Percentiles rank a stretch among this genome's conserved stretches.
These are phyloP conservation scores for Microtus ochrogaster DNA, from an alignment of 2,113 vertebrate species.

Conservation along the genomic window DNA sequence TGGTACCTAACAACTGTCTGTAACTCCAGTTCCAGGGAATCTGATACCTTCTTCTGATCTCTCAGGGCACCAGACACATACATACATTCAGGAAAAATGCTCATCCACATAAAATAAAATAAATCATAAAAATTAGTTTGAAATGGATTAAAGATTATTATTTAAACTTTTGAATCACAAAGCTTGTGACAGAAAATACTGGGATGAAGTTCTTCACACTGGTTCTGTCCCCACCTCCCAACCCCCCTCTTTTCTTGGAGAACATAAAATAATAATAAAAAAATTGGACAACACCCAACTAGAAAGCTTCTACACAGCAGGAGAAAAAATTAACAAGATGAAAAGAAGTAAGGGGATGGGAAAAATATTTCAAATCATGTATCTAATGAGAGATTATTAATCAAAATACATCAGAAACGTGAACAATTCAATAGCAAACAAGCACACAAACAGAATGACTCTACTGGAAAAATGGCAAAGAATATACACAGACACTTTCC, in stretches of 20 bases:
- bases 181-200: neutral
- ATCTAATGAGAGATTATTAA: neutral
- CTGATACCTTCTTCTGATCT: neutral
- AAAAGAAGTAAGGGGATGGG: neutral
- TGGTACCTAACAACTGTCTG: neutral
- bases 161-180: neutral
- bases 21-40: neutral
- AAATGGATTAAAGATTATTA: neutral
- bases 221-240: neutral
- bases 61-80: neutral
- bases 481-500: neutral
- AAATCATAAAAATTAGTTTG: neutral
- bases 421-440: neutral
- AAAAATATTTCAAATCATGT: neutral
- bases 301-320: neutral
- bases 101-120: neutral
- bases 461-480: neutral
- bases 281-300: neutral
- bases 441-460: neutral
- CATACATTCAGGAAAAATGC: neutral
- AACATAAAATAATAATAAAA: neutral
- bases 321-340: neutral
- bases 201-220: neutral
- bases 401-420: neutral
- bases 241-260: neutral